Percentiles rank a stretch among this genome's conserved stretches.
Evolutionary conservation across 2,888 invertebrate species (phyloP).

Genomic region (Apamea sordens): DNA sequence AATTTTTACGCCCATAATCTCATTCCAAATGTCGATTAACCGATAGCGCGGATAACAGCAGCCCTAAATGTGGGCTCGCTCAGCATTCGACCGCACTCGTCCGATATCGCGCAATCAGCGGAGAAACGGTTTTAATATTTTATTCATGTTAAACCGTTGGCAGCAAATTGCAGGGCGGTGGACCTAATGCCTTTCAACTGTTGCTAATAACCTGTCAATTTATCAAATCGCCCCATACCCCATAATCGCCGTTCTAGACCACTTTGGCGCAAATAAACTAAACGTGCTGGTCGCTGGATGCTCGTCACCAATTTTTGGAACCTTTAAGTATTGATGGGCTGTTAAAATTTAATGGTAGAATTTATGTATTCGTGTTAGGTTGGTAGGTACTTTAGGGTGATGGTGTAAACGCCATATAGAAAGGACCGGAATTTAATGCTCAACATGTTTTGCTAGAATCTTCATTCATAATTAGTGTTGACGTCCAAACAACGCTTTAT

Average conservation of each 20-base stretch:
- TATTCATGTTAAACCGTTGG: constrained; percentile 84
- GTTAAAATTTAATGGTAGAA: constrained; percentile 61
- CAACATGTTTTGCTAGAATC: neutral
- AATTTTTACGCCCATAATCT: constrained; percentile 65
- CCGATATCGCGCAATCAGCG: constrained; percentile 84
- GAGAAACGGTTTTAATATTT: constrained; percentile 86
- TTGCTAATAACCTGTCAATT: constrained; percentile 90
- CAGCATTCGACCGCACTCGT: constrained; percentile 69
- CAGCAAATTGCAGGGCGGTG: constrained; percentile 89
- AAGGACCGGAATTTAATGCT: constrained; percentile 13
- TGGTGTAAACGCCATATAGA: neutral
- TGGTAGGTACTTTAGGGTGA: constrained; percentile 21
- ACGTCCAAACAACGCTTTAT: neutral
- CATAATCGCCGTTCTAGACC: constrained; percentile 75
- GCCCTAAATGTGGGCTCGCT: constrained; percentile 77
- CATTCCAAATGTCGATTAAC: constrained; percentile 67
- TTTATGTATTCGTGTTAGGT: constrained; percentile 47
- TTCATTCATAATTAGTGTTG: neutral
- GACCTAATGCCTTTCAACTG: constrained; percentile 90
- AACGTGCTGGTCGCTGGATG: constrained; percentile 60
- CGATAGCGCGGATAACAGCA: constrained; percentile 75
- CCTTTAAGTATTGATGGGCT: constrained; percentile 57
- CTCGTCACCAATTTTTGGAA: constrained; percentile 66
- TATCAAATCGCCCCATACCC: constrained; percentile 84
- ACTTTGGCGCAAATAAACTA: constrained; percentile 76